Evolutionary conservation across 2,113 vertebrate genomes (phyloP), one percentile per base, ranked within the genome.

Genomic region (Cyanistes caeruleus): DNA sequence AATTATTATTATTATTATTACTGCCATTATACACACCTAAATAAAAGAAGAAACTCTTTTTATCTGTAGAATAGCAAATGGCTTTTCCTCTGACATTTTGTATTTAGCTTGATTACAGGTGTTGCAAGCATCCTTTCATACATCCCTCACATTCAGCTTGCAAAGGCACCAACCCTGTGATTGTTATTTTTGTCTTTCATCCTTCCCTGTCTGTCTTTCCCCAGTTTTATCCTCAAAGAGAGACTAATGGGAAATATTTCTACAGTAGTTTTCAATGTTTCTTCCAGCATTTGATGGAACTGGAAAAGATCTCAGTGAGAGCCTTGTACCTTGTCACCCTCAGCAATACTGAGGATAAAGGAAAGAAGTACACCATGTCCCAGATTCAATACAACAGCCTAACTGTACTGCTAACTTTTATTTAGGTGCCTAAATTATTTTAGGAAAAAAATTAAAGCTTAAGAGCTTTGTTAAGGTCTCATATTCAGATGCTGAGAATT

Each of bases 61-160:
- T 82, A 73, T 85, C 44, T 83, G 55, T 58, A 28, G n/a, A 82
- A 62, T 33, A 96, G 16, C 33, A 73, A 78, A 91, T 48, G 78
- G 63, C n/a, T 90, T 91, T 96, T 90, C 58, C 58, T 62, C 74
- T 85, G 84, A 87, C 46, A 76, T 94, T 92, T 67, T 74, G 14
- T 87, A n/a, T 93, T 95, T 92, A 86, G 76, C 56, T 70, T 80
- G 68, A 94, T 93, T 87, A 91, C 21, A 62, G 77, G 44, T 25
- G 33, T 82, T 78, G 46, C 51, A 80, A 53, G 13, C 46, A 59
- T 44, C 59, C 30, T 86, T 77, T 91, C 63, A 70, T 39, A 48
- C 3, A 28, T 52, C n/a, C 4, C 1, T 82, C 0, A 5, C 43
- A 68, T 79, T 80, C 83, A 89, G 37, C 52, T 46, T 74, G 39